Evolutionary conservation across 2,113 vertebrate genomes (phyloP).

Genomic region (Mola mola): DNA sequence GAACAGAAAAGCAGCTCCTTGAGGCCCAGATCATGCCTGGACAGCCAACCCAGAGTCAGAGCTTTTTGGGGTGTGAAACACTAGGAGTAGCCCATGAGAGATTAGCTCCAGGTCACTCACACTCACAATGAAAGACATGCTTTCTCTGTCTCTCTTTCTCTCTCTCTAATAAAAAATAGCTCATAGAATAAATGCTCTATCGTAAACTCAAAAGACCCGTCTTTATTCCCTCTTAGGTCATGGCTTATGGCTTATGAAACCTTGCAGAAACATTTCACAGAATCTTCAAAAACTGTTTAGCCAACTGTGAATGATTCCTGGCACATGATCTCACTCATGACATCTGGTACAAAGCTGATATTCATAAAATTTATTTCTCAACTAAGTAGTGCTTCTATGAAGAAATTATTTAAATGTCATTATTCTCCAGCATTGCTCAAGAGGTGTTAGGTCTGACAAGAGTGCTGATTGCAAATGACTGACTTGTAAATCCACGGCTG

Average conservation of each 20-base stretch:
- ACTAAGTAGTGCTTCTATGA: constrained; percentile 23
- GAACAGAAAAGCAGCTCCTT: constrained; percentile 87
- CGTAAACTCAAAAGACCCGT: constrained; percentile 79
- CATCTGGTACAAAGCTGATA: constrained; percentile 77
- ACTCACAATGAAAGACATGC: constrained; percentile 68
- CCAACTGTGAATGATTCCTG: constrained; percentile 81
- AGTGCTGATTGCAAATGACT: constrained; percentile 82
- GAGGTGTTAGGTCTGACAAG: constrained; percentile 58
- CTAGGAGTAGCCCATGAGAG: constrained; percentile 80
- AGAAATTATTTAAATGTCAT: constrained; percentile 61
- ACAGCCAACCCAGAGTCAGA: constrained; percentile 85
- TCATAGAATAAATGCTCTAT: constrained; percentile 82
- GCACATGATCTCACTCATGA: constrained; percentile 84
- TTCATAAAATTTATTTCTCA: constrained; percentile 60
- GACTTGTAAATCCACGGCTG: constrained; percentile 83
- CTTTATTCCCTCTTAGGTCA: constrained; percentile 81
- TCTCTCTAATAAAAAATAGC: constrained; percentile 81
- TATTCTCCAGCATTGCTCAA: constrained; percentile 39
- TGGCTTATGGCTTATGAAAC: constrained; percentile 85
- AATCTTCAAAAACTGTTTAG: constrained; percentile 86
- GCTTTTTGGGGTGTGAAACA: constrained; percentile 89
- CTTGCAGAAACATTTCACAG: constrained; percentile 88
- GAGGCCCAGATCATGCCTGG: constrained; percentile 89
- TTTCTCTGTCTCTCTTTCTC: constrained; percentile 46
- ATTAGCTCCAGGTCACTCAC: constrained; percentile 90